Conservation (phyloP, 2,113 vertebrate species). For the Hymenochirus boettgeri region DNA sequence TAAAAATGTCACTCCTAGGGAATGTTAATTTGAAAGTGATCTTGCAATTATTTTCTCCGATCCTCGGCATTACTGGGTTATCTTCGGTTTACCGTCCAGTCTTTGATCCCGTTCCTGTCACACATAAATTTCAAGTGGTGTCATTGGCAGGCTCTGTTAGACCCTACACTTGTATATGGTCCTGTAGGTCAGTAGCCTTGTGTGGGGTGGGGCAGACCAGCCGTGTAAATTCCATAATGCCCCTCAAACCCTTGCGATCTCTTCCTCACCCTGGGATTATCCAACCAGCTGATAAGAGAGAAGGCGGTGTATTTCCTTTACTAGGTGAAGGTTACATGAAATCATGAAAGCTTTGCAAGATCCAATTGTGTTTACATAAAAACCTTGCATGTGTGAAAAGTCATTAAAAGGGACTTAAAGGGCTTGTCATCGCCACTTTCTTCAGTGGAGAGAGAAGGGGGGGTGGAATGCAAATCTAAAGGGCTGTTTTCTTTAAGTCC, state of each 20-base stretch:
- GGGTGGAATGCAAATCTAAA: constrained; percentile 46
- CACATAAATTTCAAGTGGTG: constrained; percentile 49
- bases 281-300: constrained; percentile 28
- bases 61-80: constrained; percentile 47
- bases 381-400: constrained; percentile 78
- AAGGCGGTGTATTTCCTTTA: constrained; percentile 47
- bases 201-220: neutral
- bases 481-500: constrained; percentile 69
- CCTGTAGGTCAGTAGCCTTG: constrained; percentile 7
- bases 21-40: constrained; percentile 53
- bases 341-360: constrained; percentile 67
- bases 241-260: neutral
- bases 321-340: constrained; percentile 60
- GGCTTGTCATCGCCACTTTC: constrained; percentile 74
- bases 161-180: neutral
- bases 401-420: constrained; percentile 82
- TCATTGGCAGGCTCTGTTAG: constrained; percentile 45
- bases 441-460: constrained; percentile 54
- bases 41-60: constrained; percentile 54
- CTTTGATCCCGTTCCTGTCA: constrained; percentile 46
- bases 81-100: neutral
- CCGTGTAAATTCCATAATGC: neutral
- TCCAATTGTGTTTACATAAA: constrained; percentile 75
- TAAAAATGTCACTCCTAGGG: constrained; percentile 41
- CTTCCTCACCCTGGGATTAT: constrained; percentile 14